A percentile compares a stretch with the other conserved stretches of the same genome.
Evolutionary conservation across 2,888 invertebrate species (phyloP).

Genomic region (Drosophila putrida): DNA sequence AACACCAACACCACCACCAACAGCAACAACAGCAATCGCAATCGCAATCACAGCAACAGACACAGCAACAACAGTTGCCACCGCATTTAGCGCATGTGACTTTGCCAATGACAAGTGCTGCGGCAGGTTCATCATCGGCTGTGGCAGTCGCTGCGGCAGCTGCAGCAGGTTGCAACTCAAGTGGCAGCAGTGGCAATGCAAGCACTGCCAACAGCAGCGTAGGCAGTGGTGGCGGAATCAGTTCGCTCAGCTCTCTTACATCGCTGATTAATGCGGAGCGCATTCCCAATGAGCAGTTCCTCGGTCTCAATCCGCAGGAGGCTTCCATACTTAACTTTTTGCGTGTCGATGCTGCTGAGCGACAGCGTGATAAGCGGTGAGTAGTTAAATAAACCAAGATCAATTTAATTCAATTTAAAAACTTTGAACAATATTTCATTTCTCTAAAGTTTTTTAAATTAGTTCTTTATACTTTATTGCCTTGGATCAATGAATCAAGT

Average conservation of each 20-base stretch:
- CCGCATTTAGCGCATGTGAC: constrained; percentile 71
- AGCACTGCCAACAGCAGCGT: constrained; percentile 39
- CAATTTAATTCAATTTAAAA: not conserved
- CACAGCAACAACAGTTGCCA: constrained; percentile 59
- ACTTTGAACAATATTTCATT: not conserved
- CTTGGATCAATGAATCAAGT: not conserved
- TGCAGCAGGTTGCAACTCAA: constrained; percentile 54
- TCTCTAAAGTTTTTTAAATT: not conserved
- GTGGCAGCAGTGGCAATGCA: constrained; percentile 37
- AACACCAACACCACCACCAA: constrained; percentile 71
- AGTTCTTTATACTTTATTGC: not conserved
- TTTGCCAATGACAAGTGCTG: constrained; percentile 72
- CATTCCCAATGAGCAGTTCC: constrained; percentile 87
- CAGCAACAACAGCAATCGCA: constrained; percentile 51
- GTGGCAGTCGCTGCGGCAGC: constrained; percentile 67
- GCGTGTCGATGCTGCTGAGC: constrained; percentile 87
- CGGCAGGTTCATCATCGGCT: constrained; percentile 64
- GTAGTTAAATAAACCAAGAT: constrained; percentile 19
- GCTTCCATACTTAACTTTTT: constrained; percentile 89
- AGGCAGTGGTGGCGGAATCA: constrained; percentile 66
- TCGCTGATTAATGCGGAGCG: constrained; percentile 87
- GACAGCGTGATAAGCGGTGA: constrained; percentile 89
- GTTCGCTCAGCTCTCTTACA: constrained; percentile 82
- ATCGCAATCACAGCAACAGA: constrained; percentile 49
- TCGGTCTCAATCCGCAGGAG: constrained; percentile 86